Conservation (phyloP, 2,888 invertebrate species). For the Erebia palarica region DNA sequence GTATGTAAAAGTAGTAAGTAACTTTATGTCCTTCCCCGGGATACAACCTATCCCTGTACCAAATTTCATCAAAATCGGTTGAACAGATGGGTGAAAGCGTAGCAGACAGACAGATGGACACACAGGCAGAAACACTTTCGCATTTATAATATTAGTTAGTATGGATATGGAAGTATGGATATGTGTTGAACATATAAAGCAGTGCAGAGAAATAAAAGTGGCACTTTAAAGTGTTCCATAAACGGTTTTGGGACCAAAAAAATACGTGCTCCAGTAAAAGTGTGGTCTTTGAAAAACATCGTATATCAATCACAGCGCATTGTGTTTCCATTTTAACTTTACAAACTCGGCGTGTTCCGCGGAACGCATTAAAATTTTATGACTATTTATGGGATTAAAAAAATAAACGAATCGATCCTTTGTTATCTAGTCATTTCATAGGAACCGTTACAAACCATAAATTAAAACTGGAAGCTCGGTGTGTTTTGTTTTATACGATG, state of each 20-base stretch:
- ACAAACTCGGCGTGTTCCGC: conserved; percentile 32
- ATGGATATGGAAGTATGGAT: background rate
- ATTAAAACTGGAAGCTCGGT: background rate
- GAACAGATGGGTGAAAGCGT: no score
- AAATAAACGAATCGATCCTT: conserved; percentile 36
- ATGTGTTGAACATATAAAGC: background rate
- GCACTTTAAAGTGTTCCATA: background rate
- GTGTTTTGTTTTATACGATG: background rate
- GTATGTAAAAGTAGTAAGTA: no score
- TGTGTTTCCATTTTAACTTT: conserved; percentile 30
- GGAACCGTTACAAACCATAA: conserved; percentile 12
- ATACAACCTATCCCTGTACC: no score
- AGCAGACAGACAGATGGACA: no score
- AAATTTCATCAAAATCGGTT: no score
- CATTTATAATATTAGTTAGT: no score
- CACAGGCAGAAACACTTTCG: no score
- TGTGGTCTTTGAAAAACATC: conserved; percentile 30
- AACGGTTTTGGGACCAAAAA: conserved; percentile 22
- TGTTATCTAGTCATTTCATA: conserved; percentile 13
- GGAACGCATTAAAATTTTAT: conserved; percentile 41
- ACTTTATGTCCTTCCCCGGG: no score
- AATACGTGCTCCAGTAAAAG: conserved; percentile 9
- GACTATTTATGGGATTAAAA: conserved; percentile 40
- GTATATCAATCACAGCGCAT: conserved; percentile 41
- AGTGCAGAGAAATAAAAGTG: background rate